Evolutionary conservation across 2,888 invertebrate genomes (phyloP), one percentile per base, ranked within the genome.

Genomic region (Lithophane ornitopus): DNA sequence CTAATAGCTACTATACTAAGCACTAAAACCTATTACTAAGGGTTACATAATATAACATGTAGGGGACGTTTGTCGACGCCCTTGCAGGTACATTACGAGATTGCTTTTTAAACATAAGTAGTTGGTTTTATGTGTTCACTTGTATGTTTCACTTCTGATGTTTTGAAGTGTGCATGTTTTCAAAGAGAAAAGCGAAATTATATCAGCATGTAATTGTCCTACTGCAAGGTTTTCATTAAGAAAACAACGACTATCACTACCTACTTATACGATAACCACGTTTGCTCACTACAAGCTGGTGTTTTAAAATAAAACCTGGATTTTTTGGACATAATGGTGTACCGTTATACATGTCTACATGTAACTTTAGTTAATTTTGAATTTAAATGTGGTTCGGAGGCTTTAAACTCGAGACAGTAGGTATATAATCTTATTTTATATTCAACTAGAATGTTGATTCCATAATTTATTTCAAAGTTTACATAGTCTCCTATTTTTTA

Each of bases 71-170:
- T 78, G 59, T 80, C 63, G 80, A 41, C 19, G 44, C 39, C 41
- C 68, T 46, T n/a, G 58, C 62, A 73, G 52, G 62, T 61, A 77
- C 80, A 86, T 86, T 80, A 80, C 46, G 52, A 59, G 74, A 85
- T 86, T 85, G 84, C 71, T 78, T 70, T 78, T 71, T n/a, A 77
- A 74, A 72, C 56, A 71, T 71, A n/a, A n/a, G n/a, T n/a, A 58
- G 52, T 79, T 69, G 39, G 39, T 81, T 74, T 81, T 68, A 63
- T 52, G 44, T 54, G 46, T 41, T 62, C 56, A 49, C 56, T 58
- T 49, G 19, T 34, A 11, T 58, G 22, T 34, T 44, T 52, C 28
- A 46, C 14, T 46, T 65, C 34, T 54, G 34, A 61, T 54, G 54
- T 26, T 54, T 14, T 54, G n/a, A 61, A 39, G 11, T 28, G 28